Percentiles rank a stretch among this genome's conserved stretches.
Evolutionary conservation across 1,140 invertebrate species (phyloP).

Genomic region (Acromyrmex charruanus): DNA sequence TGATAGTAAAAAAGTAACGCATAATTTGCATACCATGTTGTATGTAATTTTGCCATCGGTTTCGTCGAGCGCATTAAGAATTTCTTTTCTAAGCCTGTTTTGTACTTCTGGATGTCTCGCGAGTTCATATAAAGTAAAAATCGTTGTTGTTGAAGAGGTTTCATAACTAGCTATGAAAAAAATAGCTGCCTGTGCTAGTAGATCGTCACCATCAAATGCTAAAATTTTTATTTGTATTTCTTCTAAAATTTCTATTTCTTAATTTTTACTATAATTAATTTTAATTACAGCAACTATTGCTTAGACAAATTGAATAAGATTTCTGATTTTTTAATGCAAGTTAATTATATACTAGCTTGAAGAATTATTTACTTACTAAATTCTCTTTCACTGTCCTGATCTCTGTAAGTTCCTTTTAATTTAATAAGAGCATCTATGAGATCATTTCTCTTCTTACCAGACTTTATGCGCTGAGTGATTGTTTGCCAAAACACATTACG

Average conservation of each 20-base stretch:
- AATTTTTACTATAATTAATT: neutral
- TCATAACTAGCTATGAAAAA: conserved; percentile 91
- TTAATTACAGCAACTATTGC: neutral
- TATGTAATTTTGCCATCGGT: conserved; percentile 85
- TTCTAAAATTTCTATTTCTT: neutral
- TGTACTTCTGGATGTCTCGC: conserved; percentile 88
- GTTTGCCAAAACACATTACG: conserved; percentile 79
- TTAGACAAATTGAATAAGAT: neutral
- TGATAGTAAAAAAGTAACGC: neutral
- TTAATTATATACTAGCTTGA: neutral
- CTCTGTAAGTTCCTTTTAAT: conserved; percentile 69
- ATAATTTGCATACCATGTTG: conserved; percentile 79
- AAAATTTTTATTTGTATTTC: conserved; percentile 9
- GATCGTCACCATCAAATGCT: conserved; percentile 88
- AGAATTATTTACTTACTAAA: conserved; percentile 64
- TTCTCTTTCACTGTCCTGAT: neutral
- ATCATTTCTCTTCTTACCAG: conserved; percentile 81
- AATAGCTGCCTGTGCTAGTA: conserved; percentile 89
- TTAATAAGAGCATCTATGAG: conserved; percentile 85
- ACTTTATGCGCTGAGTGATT: conserved; percentile 77
- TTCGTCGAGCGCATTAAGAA: conserved; percentile 82
- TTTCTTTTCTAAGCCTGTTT: conserved; percentile 86
- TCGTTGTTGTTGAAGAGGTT: conserved; percentile 87
- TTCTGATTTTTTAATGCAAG: neutral
- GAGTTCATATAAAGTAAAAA: conserved; percentile 87